Evolutionary conservation across 1,140 invertebrate genomes (phyloP).

Genomic region (Camponotus pennsylvanicus): DNA sequence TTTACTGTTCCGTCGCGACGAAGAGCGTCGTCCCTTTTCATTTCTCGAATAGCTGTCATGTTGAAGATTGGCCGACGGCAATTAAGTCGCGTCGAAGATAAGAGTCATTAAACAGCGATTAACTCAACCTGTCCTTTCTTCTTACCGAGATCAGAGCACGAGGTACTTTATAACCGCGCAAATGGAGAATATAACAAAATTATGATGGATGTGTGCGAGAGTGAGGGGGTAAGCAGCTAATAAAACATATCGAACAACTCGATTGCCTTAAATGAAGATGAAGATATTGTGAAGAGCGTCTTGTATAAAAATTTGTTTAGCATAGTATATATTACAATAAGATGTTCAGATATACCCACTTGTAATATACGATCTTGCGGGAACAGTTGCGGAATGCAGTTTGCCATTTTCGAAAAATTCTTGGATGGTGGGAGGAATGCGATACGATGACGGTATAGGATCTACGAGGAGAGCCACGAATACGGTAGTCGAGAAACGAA

Average conservation of each 20-base stretch:
- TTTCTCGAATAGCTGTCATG: slow-evolving; percentile 32
- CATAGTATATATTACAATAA: background rate
- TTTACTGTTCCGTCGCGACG: slow-evolving; percentile 57
- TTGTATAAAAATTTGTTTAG: background rate
- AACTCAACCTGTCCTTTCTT: slow-evolving; percentile 26
- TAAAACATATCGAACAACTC: slow-evolving; percentile 6
- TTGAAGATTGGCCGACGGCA: slow-evolving; percentile 43
- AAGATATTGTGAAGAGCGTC: background rate
- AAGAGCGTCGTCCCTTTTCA: slow-evolving; percentile 27
- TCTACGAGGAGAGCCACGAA: slow-evolving; percentile 36
- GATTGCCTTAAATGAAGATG: background rate
- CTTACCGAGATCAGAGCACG: background rate
- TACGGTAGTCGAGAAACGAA: slow-evolving; percentile 73
- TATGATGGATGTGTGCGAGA: background rate
- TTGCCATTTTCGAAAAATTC: slow-evolving; percentile 58
- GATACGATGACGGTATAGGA: slow-evolving; percentile 32
- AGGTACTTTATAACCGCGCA: background rate
- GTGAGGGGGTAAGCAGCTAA: background rate
- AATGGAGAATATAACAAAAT: slow-evolving; percentile 10
- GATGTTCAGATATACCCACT: background rate
- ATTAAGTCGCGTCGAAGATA: slow-evolving; percentile 56
- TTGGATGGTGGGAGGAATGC: background rate
- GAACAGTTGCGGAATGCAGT: slow-evolving; percentile 40
- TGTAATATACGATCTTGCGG: background rate
- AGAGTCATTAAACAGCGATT: slow-evolving; percentile 60